phyloP scores from a whole-genome alignment of 1,140 invertebrate genomes.

The Asobara japonica region DNA sequence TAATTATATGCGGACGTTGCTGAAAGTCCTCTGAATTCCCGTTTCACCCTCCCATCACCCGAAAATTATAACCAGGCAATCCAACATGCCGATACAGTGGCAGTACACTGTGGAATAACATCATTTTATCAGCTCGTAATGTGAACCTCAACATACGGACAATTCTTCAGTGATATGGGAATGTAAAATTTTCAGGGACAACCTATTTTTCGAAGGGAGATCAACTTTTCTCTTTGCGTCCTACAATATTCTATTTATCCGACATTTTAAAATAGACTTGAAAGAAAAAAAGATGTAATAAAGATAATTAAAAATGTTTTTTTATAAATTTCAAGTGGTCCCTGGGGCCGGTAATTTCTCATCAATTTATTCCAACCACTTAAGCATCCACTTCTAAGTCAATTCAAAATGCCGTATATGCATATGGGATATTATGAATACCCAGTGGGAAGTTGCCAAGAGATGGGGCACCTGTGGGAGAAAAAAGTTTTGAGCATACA shows the following conservation, averaged over 20 bases:
- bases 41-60: not conserved
- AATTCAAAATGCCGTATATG: not conserved
- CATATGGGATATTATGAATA: not conserved
- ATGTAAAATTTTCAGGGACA: not conserved
- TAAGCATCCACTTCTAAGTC: not conserved
- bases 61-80: not conserved
- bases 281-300: not conserved
- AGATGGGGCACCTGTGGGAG: not conserved
- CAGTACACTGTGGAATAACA: not conserved
- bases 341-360: not conserved
- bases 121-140: not conserved
- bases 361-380: not conserved
- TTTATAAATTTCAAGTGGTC: not conserved
- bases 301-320: not conserved
- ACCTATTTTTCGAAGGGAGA: not conserved
- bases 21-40: not conserved
- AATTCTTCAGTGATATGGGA: not conserved
- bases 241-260: not conserved
- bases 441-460: not conserved
- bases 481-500: not conserved
- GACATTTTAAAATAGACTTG: not conserved
- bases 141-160: not conserved
- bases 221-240: not conserved
- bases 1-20: constrained; percentile 23
- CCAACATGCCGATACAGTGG: not conserved